phyloP scores from a whole-genome alignment of 2,797 vertebrate species.

The Hippopotamyrus pictus region DNA sequence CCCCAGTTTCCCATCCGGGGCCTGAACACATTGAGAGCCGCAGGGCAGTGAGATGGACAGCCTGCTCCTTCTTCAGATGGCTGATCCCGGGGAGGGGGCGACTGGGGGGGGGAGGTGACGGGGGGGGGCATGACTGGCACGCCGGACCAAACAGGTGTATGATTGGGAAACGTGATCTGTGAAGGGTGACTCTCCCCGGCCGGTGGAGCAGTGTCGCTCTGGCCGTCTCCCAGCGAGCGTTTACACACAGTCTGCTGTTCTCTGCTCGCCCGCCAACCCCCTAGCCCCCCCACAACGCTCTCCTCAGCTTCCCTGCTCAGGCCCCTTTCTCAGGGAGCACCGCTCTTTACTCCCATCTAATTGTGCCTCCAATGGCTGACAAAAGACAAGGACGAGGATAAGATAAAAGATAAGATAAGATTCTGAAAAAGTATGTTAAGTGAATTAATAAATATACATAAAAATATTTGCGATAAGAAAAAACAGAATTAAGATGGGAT shows the following conservation, averaged over 20 bases:
- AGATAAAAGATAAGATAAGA: no score
- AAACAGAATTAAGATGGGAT: background rate
- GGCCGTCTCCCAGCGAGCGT: slow-evolving; percentile 57
- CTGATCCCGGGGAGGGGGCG: slow-evolving; percentile 62
- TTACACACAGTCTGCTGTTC: slow-evolving; percentile 41
- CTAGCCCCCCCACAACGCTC: background rate
- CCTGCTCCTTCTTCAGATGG: slow-evolving; percentile 68
- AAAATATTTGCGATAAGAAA: background rate
- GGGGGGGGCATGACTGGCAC: slow-evolving; percentile 66
- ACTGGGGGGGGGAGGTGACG: slow-evolving; percentile 44
- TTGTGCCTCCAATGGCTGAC: background rate
- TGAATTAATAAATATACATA: background rate
- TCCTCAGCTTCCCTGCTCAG: background rate
- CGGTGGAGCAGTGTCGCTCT: slow-evolving; percentile 55
- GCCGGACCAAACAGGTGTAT: slow-evolving; percentile 70
- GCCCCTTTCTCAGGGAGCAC: background rate
- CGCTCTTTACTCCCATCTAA: background rate
- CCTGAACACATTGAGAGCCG: slow-evolving; percentile 72
- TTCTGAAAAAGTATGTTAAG: background rate
- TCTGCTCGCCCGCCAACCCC: background rate
- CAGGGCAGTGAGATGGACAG: slow-evolving; percentile 67
- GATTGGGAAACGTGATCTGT: slow-evolving; percentile 65
- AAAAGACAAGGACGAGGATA: background rate
- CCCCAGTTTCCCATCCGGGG: slow-evolving; percentile 30
- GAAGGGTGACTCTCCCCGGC: slow-evolving; percentile 66